phyloP scores from a whole-genome alignment of 2,113 vertebrate species.

The Haemorhous mexicanus region DNA sequence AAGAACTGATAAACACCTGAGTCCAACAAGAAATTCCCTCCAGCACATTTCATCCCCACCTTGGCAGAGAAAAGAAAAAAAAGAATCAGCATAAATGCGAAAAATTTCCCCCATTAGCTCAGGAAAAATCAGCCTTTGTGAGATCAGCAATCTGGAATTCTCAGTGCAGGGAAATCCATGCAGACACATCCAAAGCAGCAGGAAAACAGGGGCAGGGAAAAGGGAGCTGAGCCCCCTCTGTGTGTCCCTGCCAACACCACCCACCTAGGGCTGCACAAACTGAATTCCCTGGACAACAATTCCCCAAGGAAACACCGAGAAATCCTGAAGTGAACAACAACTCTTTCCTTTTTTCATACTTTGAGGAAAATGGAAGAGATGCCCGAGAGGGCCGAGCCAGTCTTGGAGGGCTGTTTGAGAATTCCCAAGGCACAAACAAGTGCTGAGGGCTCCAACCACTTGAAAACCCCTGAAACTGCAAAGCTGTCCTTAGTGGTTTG shows the following conservation, averaged over 20 bases:
- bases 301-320: background rate
- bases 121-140: background rate
- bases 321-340: background rate
- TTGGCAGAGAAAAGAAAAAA: background rate
- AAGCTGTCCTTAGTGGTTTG: constrained; percentile 74
- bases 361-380: constrained; percentile 11
- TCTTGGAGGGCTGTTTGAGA: constrained; percentile 49
- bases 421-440: constrained; percentile 72
- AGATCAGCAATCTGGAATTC: background rate
- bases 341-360: background rate
- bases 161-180: background rate
- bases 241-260: background rate
- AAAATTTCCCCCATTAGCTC: fast-evolving
- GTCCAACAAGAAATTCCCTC: background rate
- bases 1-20: background rate
- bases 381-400: background rate
- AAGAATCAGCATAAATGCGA: background rate
- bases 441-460: constrained; percentile 68
- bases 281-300: background rate
- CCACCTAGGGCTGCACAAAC: background rate
- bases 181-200: background rate
- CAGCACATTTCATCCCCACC: background rate
- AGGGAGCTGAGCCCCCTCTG: background rate
- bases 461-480: constrained; percentile 64
- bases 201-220: background rate